These are phyloP conservation scores for Esox masquinongy DNA, from an alignment of 2,797 vertebrate species.

Conservation along the genomic window DNA sequence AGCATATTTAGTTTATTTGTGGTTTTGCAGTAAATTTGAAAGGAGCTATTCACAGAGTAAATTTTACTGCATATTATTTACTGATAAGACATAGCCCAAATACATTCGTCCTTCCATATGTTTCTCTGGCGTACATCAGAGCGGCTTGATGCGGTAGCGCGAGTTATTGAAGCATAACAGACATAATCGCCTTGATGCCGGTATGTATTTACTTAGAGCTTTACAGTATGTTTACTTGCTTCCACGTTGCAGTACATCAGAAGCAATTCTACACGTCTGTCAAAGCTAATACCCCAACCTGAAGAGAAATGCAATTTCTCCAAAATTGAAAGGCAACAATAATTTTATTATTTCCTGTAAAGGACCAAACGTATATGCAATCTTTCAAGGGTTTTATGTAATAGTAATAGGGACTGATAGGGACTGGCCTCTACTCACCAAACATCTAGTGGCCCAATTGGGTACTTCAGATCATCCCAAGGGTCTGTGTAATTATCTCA, in stretches of 20 bases:
- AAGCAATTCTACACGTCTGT: conserved; percentile 13
- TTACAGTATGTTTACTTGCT: neutral
- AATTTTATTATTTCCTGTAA: neutral
- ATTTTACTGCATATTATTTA: conserved; percentile 45
- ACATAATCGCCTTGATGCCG: conserved; percentile 40
- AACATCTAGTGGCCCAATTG: no score
- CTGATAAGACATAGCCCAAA: conserved; percentile 33
- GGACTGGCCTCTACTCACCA: no score
- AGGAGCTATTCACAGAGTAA: conserved; percentile 45
- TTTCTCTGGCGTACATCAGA: conserved; percentile 46
- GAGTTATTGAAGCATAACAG: conserved; percentile 42
- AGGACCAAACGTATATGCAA: neutral
- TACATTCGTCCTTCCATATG: conserved; percentile 31
- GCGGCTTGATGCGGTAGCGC: conserved; percentile 12
- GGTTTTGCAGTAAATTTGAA: conserved; percentile 42
- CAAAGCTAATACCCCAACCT: neutral
- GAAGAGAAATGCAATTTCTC: conserved; percentile 29
- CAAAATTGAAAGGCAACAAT: conserved; percentile 4
- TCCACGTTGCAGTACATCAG: conserved; percentile 26
- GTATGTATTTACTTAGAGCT: conserved; percentile 27
- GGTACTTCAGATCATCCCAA: no score
- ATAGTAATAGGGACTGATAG: no score
- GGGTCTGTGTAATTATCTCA: no score
- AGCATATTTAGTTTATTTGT: conserved; percentile 56
- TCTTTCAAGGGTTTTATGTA: no score